phyloP scores from a whole-genome alignment of 2,888 invertebrate species.

The Lithosia quadra region DNA sequence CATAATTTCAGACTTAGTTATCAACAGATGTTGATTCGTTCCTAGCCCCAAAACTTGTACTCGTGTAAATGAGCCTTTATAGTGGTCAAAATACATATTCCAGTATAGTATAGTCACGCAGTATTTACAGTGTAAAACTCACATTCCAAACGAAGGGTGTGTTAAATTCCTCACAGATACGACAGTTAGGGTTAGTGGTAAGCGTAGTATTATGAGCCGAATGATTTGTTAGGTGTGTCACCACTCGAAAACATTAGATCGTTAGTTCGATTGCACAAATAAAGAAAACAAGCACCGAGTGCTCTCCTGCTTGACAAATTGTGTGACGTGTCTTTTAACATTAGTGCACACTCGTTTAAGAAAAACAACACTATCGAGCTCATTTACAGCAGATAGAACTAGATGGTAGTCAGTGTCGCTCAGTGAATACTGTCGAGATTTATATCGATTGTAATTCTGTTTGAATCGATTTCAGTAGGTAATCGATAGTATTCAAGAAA shows the following conservation, averaged over 20 bases:
- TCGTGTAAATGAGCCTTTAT: conserved; percentile 14
- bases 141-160: conserved; percentile 19
- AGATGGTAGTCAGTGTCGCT: conserved; percentile 15
- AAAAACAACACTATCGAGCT: conserved; percentile 56
- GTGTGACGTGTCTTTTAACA: conserved; percentile 11
- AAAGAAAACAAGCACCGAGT: conserved; percentile 69
- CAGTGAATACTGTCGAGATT: conserved; percentile 19
- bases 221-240: conserved; percentile 69
- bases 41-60: neutral
- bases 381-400: conserved; percentile 58
- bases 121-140: conserved; percentile 36
- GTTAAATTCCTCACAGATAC: conserved; percentile 54
- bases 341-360: conserved; percentile 27
- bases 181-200: conserved; percentile 69
- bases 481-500: conserved; percentile 30
- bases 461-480: neutral
- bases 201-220: conserved; percentile 65
- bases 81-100: conserved; percentile 23
- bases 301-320: conserved; percentile 39
- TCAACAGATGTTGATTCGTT: too few relatives aligned
- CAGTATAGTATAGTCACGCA: conserved; percentile 10
- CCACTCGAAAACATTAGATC: conserved; percentile 48
- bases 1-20: neutral
- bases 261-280: conserved; percentile 64
- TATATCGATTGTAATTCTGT: neutral